These are phyloP conservation scores for Buphagus erythrorhynchus DNA, from an alignment of 2,797 vertebrate species.

Conservation along the genomic window DNA sequence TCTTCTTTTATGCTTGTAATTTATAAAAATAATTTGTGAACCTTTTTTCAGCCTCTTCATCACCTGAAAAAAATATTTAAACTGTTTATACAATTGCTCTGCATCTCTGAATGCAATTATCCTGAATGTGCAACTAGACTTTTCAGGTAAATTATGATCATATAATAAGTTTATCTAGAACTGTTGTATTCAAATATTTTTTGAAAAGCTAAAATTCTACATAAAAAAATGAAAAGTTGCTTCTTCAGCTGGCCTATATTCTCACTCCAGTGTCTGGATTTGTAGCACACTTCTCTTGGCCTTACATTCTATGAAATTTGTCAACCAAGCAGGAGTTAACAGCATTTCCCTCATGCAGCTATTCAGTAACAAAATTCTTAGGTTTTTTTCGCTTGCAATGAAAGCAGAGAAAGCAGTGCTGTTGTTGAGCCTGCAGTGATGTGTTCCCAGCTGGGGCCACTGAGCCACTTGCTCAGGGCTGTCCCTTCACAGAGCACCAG, in stretches of 20 bases:
- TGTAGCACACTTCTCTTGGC: background rate
- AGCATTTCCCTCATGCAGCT: background rate
- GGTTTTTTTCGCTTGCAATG: background rate
- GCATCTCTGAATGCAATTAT: background rate
- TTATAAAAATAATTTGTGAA: background rate
- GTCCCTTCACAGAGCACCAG: background rate
- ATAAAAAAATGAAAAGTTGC: background rate
- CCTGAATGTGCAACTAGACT: background rate
- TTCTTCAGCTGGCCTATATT: background rate
- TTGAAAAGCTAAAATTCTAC: background rate
- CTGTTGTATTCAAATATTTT: background rate
- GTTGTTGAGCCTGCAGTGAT: accelerated
- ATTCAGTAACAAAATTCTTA: background rate
- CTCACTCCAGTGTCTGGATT: background rate
- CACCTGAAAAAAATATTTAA: background rate
- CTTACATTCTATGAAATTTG: background rate
- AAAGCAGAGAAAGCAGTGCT: background rate
- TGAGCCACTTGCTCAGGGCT: background rate
- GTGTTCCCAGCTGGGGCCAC: background rate
- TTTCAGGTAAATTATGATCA: background rate
- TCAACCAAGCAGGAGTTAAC: background rate
- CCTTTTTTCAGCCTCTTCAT: background rate
- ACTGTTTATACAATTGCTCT: background rate
- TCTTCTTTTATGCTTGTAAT: background rate
- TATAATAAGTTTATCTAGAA: background rate